Evolutionary conservation across 1,140 invertebrate species (phyloP).

Genomic region (Bicyclus anynana): DNA sequence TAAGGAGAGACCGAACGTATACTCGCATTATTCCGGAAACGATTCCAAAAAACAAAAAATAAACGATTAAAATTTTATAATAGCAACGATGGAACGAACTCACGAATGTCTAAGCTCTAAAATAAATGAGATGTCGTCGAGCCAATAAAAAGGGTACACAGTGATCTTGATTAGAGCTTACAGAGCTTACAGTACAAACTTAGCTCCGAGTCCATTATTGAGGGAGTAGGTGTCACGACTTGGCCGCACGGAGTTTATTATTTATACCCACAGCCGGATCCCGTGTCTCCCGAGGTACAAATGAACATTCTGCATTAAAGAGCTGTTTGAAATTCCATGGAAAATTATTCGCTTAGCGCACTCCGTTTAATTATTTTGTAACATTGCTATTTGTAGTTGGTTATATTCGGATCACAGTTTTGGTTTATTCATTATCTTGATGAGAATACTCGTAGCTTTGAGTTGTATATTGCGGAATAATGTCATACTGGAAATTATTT

Average conservation of each 20-base stretch:
- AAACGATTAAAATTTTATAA: no score
- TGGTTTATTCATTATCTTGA: neutral
- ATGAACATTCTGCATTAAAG: constrained; percentile 39
- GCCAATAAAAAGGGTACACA: constrained; percentile 60
- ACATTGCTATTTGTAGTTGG: neutral
- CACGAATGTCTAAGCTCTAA: constrained; percentile 1
- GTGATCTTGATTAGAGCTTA: constrained; percentile 60
- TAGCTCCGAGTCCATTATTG: constrained; percentile 63
- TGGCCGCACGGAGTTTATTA: constrained; percentile 53
- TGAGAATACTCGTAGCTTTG: no score
- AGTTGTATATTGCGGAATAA: no score
- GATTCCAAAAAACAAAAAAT: no score
- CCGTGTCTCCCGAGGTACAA: constrained; percentile 39
- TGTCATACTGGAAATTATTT: no score
- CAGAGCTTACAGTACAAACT: constrained; percentile 47
- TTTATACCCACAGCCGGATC: constrained; percentile 42
- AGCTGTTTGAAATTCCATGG: neutral
- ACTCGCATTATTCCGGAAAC: no score
- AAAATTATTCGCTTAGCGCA: neutral
- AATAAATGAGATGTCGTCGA: constrained; percentile 52
- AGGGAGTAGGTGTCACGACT: constrained; percentile 68
- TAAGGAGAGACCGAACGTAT: no score
- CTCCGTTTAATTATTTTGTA: neutral
- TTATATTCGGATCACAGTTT: neutral
- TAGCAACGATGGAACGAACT: neutral